phyloP scores from a whole-genome alignment of 92 coral and sea anemone genomes.

The Actinernus sp. region DNA sequence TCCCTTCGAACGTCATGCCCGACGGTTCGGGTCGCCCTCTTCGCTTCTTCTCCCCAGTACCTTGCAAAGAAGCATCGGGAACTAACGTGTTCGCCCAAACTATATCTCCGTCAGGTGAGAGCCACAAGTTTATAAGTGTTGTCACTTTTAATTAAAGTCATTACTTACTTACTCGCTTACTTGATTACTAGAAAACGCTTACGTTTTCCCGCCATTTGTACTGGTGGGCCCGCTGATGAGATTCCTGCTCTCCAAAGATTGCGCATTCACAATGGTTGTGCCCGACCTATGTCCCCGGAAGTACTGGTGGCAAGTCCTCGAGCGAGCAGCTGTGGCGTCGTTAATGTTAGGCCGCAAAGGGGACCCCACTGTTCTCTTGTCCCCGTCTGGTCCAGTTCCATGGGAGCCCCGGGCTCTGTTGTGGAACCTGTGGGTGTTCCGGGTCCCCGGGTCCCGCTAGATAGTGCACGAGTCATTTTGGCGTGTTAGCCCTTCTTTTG shows the following conservation, averaged over 20 bases:
- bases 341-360: conserved; percentile 44
- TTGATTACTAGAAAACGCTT: conserved; percentile 53
- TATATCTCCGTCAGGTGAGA: no score
- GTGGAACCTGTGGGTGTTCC: conserved; percentile 66
- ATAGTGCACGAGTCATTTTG: no score
- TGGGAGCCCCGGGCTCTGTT: conserved; percentile 33
- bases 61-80: conserved; percentile 26
- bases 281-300: conserved; percentile 44
- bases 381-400: conserved; percentile 10
- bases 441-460: no score
- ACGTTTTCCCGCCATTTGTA: conserved; percentile 59
- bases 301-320: conserved; percentile 58
- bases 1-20: conserved; percentile 38
- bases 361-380: conserved; percentile 22
- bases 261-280: conserved; percentile 32
- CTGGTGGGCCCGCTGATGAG: conserved; percentile 31
- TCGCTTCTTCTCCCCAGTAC: conserved; percentile 45
- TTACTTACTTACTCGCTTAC: no score
- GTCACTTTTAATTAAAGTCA: no score
- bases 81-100: conserved; percentile 46
- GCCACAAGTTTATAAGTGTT: no score
- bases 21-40: conserved; percentile 46
- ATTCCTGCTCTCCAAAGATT: conserved; percentile 26
- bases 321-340: conserved; percentile 3
- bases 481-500: no score